Evolutionary conservation across 2,888 invertebrate species (phyloP).

Genomic region (Lasioglossum villosulum): DNA sequence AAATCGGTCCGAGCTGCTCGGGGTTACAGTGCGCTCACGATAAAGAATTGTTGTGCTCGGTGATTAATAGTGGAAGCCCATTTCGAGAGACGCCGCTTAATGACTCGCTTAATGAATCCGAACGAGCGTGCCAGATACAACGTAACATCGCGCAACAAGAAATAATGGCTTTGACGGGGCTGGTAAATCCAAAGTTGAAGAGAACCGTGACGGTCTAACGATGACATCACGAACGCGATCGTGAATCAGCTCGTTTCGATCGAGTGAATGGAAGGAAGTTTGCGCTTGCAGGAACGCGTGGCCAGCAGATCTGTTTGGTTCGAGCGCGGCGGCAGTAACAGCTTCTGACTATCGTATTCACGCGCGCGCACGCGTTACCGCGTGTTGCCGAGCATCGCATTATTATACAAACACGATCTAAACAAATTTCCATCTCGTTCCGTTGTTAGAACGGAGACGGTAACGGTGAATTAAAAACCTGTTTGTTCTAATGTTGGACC

Average conservation of each 20-base stretch:
- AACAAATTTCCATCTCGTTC: neutral
- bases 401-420: constrained; percentile 12
- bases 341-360: neutral
- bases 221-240: constrained; percentile 36
- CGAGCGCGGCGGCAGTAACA: neutral
- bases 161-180: neutral
- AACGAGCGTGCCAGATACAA: neutral
- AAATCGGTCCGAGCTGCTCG: neutral
- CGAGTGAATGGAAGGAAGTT: constrained; percentile 10
- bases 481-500: neutral
- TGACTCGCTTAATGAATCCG: neutral
- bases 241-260: constrained; percentile 51
- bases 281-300: neutral
- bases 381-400: neutral
- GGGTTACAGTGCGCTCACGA: neutral
- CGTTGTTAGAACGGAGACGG: neutral
- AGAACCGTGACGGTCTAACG: constrained; percentile 28
- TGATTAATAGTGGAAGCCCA: neutral
- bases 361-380: neutral
- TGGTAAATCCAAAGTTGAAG: constrained; percentile 34
- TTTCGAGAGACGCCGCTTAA: neutral
- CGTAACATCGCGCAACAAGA: neutral
- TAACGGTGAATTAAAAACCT: neutral
- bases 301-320: constrained; percentile 24
- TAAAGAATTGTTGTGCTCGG: neutral